A percentile compares a stretch with the other conserved stretches of the same genome.
Evolutionary conservation across 2,797 vertebrate genomes (phyloP).

Genomic region (Falco rusticolus): DNA sequence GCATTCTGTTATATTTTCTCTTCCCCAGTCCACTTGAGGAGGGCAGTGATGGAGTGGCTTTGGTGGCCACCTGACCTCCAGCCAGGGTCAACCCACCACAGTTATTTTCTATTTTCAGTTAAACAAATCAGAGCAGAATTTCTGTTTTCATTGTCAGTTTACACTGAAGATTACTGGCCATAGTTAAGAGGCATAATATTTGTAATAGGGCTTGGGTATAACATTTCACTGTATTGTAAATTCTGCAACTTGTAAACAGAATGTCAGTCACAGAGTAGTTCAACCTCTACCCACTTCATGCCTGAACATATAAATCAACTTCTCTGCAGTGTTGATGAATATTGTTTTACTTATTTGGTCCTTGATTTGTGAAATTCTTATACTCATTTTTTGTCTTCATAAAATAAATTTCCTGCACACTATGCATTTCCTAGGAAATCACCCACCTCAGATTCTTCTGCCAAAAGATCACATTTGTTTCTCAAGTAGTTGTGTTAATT

Average conservation of each 20-base stretch:
- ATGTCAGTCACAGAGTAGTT: neutral
- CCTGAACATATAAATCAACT: neutral
- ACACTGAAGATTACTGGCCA: neutral
- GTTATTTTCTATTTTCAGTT: neutral
- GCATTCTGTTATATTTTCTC: neutral
- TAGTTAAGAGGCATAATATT: neutral
- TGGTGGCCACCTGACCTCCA: neutral
- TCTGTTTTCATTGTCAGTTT: neutral
- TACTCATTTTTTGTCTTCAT: neutral
- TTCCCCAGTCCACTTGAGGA: neutral
- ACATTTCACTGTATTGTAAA: neutral
- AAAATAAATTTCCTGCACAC: neutral
- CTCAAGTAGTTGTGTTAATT: neutral
- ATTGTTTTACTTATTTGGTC: neutral
- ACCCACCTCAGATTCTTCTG: neutral
- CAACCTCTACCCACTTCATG: neutral
- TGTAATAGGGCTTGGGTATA: neutral
- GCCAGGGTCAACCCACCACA: too few relatives aligned
- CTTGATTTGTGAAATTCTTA: neutral
- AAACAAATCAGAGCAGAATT: constrained; percentile 9
- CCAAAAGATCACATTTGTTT: neutral
- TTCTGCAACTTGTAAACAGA: constrained; percentile 15
- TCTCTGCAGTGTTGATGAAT: neutral
- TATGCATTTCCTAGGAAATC: neutral
- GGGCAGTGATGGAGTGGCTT: neutral